Evolutionary conservation across 2,113 vertebrate genomes (phyloP).

Genomic region (Poecilia latipinna): DNA sequence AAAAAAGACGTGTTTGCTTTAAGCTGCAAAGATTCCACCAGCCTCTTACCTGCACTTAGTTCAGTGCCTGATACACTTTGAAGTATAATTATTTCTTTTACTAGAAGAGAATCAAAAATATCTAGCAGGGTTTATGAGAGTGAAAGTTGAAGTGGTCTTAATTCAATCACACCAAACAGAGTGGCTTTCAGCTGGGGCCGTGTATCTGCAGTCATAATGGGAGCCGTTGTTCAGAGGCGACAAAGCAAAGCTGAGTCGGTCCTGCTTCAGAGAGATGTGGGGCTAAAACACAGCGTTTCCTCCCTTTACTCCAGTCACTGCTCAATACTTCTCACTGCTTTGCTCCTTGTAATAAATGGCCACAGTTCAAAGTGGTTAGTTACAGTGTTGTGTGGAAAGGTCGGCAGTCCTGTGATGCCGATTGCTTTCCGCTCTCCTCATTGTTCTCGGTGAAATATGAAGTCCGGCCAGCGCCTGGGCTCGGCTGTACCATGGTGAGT

Average conservation of each 20-base stretch:
- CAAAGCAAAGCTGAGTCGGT: slow-evolving; percentile 33
- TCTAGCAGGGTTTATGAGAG: slow-evolving; percentile 2
- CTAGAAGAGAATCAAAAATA: slow-evolving; percentile 9
- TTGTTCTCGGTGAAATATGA: slow-evolving; percentile 51
- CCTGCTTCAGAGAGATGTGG: slow-evolving; percentile 27
- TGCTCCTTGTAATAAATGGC: slow-evolving; percentile 46
- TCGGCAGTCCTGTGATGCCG: slow-evolving; percentile 50
- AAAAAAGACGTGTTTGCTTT: slow-evolving; percentile 24
- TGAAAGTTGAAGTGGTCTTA: slow-evolving; percentile 11
- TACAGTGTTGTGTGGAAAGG: slow-evolving; percentile 62
- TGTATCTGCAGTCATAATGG: slow-evolving; percentile 33
- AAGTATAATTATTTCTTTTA: background rate
- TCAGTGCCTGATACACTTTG: background rate
- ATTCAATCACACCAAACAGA: slow-evolving; percentile 10
- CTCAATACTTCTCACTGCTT: slow-evolving; percentile 35
- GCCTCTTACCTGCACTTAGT: slow-evolving; percentile 17
- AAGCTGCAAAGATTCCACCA: slow-evolving; percentile 15
- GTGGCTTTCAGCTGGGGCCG: slow-evolving; percentile 13
- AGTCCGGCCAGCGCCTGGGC: slow-evolving; percentile 24
- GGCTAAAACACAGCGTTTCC: slow-evolving; percentile 40
- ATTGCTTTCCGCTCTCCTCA: slow-evolving; percentile 35
- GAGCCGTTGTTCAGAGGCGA: slow-evolving; percentile 26
- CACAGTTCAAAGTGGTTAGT: slow-evolving; percentile 57
- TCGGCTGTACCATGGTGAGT: slow-evolving; percentile 33
- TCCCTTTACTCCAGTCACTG: slow-evolving; percentile 36